phyloP scores from a whole-genome alignment of 1,140 invertebrate genomes.

The Caenorhabditis brenneri region DNA sequence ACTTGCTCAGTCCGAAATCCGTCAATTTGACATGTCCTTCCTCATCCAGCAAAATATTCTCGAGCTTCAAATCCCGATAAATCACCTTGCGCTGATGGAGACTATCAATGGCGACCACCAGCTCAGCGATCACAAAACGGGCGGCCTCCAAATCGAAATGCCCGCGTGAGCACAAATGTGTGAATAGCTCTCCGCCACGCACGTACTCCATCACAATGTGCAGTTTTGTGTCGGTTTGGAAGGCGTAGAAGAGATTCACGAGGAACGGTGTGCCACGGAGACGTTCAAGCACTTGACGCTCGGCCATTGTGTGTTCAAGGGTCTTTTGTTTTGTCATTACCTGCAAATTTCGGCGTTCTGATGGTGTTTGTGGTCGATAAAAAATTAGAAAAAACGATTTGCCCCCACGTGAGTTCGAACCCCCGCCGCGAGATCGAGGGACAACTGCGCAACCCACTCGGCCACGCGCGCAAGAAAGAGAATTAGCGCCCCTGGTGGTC shows the following conservation, averaged over 20 bases:
- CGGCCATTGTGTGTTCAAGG: slow-evolving; percentile 88
- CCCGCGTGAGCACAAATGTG: slow-evolving; percentile 86
- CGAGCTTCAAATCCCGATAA: slow-evolving; percentile 89
- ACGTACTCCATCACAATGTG: slow-evolving; percentile 92
- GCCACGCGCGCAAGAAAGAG: no score
- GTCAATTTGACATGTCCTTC: slow-evolving; percentile 88
- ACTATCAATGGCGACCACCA: slow-evolving; percentile 87
- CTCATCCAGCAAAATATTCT: slow-evolving; percentile 85
- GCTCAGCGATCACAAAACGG: slow-evolving; percentile 86
- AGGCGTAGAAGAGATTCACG: slow-evolving; percentile 89
- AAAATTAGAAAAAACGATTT: not conserved
- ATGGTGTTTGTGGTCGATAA: no score
- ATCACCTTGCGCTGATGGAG: slow-evolving; percentile 88
- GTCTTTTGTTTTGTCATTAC: slow-evolving; percentile 91
- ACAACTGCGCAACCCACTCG: no score
- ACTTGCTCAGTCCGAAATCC: slow-evolving; percentile 89
- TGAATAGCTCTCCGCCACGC: slow-evolving; percentile 88
- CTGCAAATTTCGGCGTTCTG: not conserved
- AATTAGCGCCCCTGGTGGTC: not conserved
- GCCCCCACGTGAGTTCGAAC: not conserved
- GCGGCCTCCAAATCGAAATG: slow-evolving; percentile 84
- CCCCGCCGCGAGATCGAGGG: not conserved
- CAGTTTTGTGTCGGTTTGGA: slow-evolving; percentile 88
- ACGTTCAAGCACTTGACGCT: slow-evolving; percentile 83
- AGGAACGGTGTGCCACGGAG: slow-evolving; percentile 87